Evolutionary conservation across 1,140 invertebrate genomes (phyloP), one percentile per base, ranked within the genome.

Genomic region (Micrasema longulum): DNA sequence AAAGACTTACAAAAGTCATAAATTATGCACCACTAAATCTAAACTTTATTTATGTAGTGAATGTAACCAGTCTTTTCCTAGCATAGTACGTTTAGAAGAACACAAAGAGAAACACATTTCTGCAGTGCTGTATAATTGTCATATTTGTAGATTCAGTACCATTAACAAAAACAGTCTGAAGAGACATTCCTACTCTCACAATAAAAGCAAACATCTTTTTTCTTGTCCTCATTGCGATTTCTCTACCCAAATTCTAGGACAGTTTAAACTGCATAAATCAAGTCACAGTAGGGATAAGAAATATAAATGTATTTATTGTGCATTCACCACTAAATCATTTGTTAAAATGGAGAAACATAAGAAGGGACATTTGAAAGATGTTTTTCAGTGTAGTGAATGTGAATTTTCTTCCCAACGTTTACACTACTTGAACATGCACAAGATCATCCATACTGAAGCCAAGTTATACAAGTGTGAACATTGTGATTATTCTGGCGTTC

Each of bases 1-100:
- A 14, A 60, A 60, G 22, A 60, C 55, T 22, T 60, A 60, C 36
- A 41, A 41, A 12, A 60, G 55, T n/a, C 55, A 60, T 35, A 60
- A 60, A 22, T 14, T 20, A 1, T 60, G 55, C 7, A 9, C 18
- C 35, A 38, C 36, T 23, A 14, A n/a, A n/a, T 18, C 18, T 1
- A 60, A 38, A 38, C 5, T 41, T 20, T 60, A 60, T n/a, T 20
- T 41, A 35, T 60, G 55, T n/a, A 20, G 14, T 18, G 0, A 22
- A 14, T 60, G 55, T 41, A 12, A 60, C 11, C 36, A 60, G 10
- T 14, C 35, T 0, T 60, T 43, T 23, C 35, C 35, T 38, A 60
- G 41, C 10, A 60, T 41, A 12, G 55, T 60, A 9, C 16, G n/a
- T 41, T 22, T 60, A 11, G 6, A 20, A 11, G 55, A 60, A 41